phyloP scores from a whole-genome alignment of 2,797 vertebrate species.

The Mus caroli region DNA sequence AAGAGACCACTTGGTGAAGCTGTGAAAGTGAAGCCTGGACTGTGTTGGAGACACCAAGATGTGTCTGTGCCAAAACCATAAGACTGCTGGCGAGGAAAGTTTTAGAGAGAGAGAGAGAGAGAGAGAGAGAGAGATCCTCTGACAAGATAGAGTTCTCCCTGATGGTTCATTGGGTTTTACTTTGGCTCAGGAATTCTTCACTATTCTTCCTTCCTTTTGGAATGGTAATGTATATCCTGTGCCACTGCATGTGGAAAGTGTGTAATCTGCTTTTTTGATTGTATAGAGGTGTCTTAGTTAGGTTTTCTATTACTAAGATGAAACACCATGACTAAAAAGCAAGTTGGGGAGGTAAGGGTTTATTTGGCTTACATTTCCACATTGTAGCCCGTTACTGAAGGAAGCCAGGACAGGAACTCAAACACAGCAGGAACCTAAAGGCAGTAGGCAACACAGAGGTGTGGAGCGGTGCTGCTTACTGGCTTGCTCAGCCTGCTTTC shows the following conservation, averaged over 20 bases:
- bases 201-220: not conserved
- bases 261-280: too few species aligned
- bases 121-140: not conserved
- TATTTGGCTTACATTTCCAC: not conserved
- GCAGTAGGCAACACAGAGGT: not conserved
- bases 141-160: not conserved
- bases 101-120: not conserved
- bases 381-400: not conserved
- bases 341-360: not conserved
- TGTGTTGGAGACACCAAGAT: not conserved
- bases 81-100: not conserved
- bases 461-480: not conserved
- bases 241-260: not conserved
- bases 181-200: not conserved
- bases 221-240: too few species aligned
- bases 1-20: not conserved
- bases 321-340: not conserved
- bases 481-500: not conserved
- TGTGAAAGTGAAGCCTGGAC: not conserved
- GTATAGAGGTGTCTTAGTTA: not conserved
- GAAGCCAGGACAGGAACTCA: not conserved
- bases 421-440: too few species aligned
- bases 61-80: not conserved
- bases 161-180: not conserved
- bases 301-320: not conserved